phyloP scores from a whole-genome alignment of 2,888 invertebrate genomes.

The Strigamia transsilvanica region DNA sequence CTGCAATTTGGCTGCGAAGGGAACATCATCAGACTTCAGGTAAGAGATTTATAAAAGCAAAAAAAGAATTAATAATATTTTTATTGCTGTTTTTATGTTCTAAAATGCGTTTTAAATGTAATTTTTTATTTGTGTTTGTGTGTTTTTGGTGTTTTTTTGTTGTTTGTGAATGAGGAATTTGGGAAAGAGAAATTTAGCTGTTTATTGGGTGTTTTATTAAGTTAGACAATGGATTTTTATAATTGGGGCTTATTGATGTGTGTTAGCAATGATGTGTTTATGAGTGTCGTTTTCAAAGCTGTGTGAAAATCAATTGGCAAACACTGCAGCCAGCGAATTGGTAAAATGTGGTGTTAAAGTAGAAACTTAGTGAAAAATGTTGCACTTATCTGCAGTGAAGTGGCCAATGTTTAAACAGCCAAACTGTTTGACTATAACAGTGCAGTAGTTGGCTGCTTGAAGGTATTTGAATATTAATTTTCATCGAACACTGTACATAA shows the following conservation, averaged over 20 bases:
- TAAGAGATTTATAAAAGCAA: not conserved
- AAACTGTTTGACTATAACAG: no score
- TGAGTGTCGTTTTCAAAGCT: not conserved
- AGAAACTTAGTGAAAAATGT: conserved; percentile 18
- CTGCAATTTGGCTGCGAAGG: conserved; percentile 48
- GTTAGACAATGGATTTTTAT: not conserved
- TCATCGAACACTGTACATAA: no score
- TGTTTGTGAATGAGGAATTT: no score
- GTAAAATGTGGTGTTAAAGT: not conserved
- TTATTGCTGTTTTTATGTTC: no score
- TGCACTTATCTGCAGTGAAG: not conserved
- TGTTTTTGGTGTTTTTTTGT: no score
- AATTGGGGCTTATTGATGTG: conserved; percentile 3
- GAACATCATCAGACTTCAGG: conserved; percentile 26
- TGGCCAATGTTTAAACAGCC: not conserved
- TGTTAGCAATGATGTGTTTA: conserved; percentile 27
- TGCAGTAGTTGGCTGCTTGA: no score
- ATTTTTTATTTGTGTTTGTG: no score
- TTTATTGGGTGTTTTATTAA: conserved; percentile 1
- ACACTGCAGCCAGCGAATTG: conserved; percentile 22
- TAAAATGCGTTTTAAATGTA: no score
- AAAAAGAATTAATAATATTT: not conserved
- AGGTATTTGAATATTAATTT: no score
- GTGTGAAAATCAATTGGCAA: conserved; percentile 22
- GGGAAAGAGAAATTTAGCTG: no score